Evolutionary conservation across 2,888 invertebrate genomes (phyloP).

Genomic region (Phalera bucephala): DNA sequence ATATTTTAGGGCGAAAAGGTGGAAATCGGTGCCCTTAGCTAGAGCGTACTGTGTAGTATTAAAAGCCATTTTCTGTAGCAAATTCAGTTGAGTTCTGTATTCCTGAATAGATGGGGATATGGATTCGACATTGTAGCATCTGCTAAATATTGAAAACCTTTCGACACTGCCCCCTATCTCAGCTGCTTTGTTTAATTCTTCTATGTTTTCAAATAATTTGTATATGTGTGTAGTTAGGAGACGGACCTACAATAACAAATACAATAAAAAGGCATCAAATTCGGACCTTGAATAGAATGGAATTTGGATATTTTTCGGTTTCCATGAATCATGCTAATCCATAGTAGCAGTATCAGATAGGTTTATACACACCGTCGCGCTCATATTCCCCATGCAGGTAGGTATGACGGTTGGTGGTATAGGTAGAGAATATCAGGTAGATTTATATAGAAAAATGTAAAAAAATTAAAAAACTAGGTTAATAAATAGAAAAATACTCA

Average conservation of each 20-base stretch:
- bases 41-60: conserved; percentile 83
- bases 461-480: no score
- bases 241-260: conserved; percentile 79
- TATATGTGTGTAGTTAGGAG: conserved; percentile 89
- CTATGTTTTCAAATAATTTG: conserved; percentile 84
- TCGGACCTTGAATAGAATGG: no score
- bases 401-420: no score
- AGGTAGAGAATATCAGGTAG: no score
- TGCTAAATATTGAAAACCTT: conserved; percentile 84
- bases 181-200: conserved; percentile 68
- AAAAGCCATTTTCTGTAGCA: conserved; percentile 88
- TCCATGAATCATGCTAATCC: no score
- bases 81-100: conserved; percentile 90
- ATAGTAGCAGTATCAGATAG: no score
- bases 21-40: conserved; percentile 81
- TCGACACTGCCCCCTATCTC: conserved; percentile 58
- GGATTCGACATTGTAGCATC: conserved; percentile 88
- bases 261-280: not conserved
- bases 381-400: no score
- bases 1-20: conserved; percentile 88
- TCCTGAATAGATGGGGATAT: conserved; percentile 88
- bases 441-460: no score
- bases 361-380: no score
- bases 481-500: conserved; percentile 65
- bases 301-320: no score